Evolutionary conservation across 35 echinoderm and acorn worm genomes (phyloP), one percentile per base, ranked within the genome.

Genomic region (Apostichopus japonicus): DNA sequence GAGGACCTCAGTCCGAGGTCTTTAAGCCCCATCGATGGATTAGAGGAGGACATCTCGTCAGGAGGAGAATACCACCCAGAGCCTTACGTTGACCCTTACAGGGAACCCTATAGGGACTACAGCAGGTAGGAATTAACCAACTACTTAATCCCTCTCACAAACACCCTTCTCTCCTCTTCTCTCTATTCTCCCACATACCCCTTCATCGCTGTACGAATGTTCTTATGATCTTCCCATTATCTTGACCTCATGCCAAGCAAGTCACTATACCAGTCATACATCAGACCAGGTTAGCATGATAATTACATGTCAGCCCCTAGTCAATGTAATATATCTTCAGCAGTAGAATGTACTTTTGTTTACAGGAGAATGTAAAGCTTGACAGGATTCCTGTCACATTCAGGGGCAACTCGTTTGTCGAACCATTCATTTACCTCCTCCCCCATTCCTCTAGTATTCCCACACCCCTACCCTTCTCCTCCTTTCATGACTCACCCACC

Each of bases 31-130:
- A 79, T 91, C 54, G 77, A 91, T 78, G 90, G 90, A 16, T 77
- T 91, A 70, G 70, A 78, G 56, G 94, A 95, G 52, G 92, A 86
- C 77, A 73, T 52, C 86, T 77, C 67, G 23, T 91, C 90, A 5
- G 81, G 72, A 55, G 80, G 67, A 53, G 78, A 91, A 19, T 91
- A 94, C 72, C 93, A 93, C 56, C 93, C 94, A 65, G 96, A 97
- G 93, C 95, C 96, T 54, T 97, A 95, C 65, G 77, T 79, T 61
- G 83, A 92, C 33, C 96, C 96, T 58, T 97, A 97, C 96, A 92
- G 96, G 19, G 96, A 97, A 83, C 96, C 96, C 19, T 97, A 93
- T 86, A 95, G 96, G 91, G 96, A 97, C 79, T 97, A 97, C 86
- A 95, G 90, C 71, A 92, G 96, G 96, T 97, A 95, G 90, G 87